Evolutionary conservation across 2,888 invertebrate species (phyloP).

Genomic region (Gymnosoma rotundatum): DNA sequence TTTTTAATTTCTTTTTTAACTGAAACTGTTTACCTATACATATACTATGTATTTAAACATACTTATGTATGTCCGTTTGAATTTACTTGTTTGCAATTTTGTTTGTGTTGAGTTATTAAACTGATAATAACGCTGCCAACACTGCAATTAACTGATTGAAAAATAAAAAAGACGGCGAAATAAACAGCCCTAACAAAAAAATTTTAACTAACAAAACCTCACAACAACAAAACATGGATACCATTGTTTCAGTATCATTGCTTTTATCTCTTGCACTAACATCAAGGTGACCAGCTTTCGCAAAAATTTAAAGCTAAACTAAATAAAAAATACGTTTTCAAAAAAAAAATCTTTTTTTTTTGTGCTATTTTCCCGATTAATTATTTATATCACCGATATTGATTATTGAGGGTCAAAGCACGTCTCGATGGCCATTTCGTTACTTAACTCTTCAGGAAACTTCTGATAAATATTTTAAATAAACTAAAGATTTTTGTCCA

Average conservation of each 20-base stretch:
- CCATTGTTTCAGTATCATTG: constrained; percentile 53
- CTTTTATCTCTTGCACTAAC: constrained; percentile 31
- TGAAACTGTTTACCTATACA: no score
- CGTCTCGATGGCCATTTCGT: no score
- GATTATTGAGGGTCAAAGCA: no score
- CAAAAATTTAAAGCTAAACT: background rate
- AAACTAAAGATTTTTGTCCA: no score
- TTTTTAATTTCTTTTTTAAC: no score
- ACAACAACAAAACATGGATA: constrained; percentile 28
- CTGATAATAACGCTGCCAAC: constrained; percentile 65
- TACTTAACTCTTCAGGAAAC: no score
- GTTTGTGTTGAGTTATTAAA: constrained; percentile 65
- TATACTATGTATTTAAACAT: no score
- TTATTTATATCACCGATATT: no score
- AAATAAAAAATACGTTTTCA: no score
- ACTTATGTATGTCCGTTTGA: background rate
- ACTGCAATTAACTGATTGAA: constrained; percentile 68
- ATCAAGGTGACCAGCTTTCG: background rate
- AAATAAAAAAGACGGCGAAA: constrained; percentile 10
- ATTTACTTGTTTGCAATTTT: constrained; percentile 25
- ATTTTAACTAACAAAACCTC: constrained; percentile 22
- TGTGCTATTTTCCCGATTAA: no score
- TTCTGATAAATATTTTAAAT: no score
- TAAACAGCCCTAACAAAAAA: background rate
- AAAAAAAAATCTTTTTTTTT: no score